Evolutionary conservation across 53 echinoderm and acorn worm species (phyloP).

Genomic region (Henricia sp.): DNA sequence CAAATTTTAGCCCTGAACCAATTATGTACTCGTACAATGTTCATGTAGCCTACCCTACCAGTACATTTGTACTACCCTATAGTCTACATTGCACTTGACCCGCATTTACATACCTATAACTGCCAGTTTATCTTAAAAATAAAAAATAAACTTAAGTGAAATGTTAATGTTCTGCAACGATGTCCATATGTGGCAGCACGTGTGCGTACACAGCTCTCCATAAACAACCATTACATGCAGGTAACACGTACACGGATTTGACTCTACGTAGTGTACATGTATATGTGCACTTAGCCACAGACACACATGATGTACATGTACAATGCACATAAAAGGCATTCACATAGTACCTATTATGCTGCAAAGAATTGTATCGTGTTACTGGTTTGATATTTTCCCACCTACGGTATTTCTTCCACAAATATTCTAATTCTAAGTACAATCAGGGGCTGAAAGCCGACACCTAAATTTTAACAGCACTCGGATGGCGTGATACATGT

Average conservation of each 20-base stretch:
- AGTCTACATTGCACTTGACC: too few relatives aligned
- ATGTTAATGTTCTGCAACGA: too few relatives aligned
- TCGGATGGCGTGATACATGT: too few relatives aligned
- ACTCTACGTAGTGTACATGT: background rate
- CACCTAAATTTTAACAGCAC: conserved; percentile 33
- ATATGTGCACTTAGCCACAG: background rate
- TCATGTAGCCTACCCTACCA: too few relatives aligned
- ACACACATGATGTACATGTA: conserved; percentile 3
- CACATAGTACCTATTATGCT: conserved; percentile 2
- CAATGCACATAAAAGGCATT: conserved; percentile 2
- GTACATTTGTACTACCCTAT: too few relatives aligned
- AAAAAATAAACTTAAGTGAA: too few relatives aligned
- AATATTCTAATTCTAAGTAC: conserved; percentile 59
- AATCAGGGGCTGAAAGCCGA: conserved; percentile 34
- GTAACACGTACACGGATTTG: conserved; percentile 28
- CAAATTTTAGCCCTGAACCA: too few relatives aligned
- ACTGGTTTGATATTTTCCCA: conserved; percentile 3
- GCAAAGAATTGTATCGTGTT: conserved; percentile 35
- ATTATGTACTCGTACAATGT: too few relatives aligned
- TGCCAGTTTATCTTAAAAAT: too few relatives aligned
- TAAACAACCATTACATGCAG: conserved; percentile 34
- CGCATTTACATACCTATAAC: too few relatives aligned
- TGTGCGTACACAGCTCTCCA: background rate
- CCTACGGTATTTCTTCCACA: conserved; percentile 52
- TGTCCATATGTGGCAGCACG: background rate